These are phyloP conservation scores for Podarcis cretensis DNA, from an alignment of 2,113 vertebrate genomes.

Conservation along the genomic window DNA sequence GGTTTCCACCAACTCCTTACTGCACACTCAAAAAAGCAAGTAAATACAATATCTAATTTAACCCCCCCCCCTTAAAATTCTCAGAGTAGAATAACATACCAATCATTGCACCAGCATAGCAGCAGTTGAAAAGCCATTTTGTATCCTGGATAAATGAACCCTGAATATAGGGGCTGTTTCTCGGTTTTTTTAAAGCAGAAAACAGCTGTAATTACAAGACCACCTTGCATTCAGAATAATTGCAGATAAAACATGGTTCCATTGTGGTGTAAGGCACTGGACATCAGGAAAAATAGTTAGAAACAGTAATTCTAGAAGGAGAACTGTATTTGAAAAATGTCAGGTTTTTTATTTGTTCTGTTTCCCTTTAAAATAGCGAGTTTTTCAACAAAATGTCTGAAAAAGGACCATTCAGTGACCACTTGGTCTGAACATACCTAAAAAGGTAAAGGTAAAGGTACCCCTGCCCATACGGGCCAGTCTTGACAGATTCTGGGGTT, in stretches of 20 bases:
- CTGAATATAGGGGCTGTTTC: not conserved
- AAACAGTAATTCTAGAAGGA: not conserved
- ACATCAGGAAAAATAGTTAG: not conserved
- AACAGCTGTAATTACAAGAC: not conserved
- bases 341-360: not conserved
- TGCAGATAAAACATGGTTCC: not conserved
- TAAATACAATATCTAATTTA: not conserved
- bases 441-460: no score
- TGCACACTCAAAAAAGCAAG: not conserved
- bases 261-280: not conserved
- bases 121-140: slow-evolving; percentile 4
- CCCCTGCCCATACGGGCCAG: no score
- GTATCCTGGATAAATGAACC: not conserved
- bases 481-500: no score
- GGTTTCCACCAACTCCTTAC: not conserved
- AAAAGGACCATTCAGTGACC: not conserved
- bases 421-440: not conserved
- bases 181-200: not conserved
- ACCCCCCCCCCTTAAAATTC: not conserved
- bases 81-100: not conserved
- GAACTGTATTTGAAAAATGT: not conserved
- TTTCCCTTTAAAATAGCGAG: not conserved
- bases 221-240: not conserved
- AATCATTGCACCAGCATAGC: not conserved
- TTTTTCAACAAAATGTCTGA: not conserved